Conservation (phyloP, 1,140 invertebrate species). For the Tribolium castaneum region DNA sequence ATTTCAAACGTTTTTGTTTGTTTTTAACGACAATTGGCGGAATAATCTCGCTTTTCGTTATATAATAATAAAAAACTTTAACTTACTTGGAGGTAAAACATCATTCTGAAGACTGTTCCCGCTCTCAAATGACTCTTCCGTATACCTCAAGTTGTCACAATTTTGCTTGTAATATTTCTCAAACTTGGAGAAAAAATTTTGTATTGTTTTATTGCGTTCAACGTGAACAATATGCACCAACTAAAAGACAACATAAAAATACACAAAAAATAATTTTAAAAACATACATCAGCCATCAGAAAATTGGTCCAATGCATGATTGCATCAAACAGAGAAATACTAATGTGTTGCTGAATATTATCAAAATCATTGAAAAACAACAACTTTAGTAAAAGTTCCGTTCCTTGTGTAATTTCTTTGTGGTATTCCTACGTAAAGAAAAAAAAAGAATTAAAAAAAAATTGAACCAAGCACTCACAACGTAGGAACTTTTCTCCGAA, state of each 20-base stretch:
- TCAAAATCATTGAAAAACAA: constrained; percentile 20
- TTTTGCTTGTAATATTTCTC: not conserved
- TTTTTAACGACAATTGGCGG: no score
- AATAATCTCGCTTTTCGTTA: no score
- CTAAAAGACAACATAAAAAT: not conserved
- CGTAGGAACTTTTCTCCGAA: not conserved
- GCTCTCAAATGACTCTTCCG: constrained; percentile 3
- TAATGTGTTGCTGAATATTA: constrained; percentile 20
- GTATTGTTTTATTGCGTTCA: not conserved
- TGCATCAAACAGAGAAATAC: constrained; percentile 10
- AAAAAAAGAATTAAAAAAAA: not conserved
- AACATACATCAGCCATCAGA: constrained; percentile 17
- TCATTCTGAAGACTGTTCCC: not conserved
- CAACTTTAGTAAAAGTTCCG: constrained; percentile 12
- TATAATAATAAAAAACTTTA: no score
- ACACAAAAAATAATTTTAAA: not conserved
- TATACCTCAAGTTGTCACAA: not conserved
- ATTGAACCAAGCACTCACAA: not conserved
- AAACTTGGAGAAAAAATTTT: not conserved
- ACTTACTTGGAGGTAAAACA: no score
- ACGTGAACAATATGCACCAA: constrained; percentile 21
- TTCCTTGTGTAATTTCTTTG: constrained; percentile 14
- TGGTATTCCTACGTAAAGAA: constrained; percentile 20
- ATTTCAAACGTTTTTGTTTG: no score
- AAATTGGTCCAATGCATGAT: constrained; percentile 32